phyloP scores from a whole-genome alignment of 2,888 invertebrate species.

The Papilio gigon region DNA sequence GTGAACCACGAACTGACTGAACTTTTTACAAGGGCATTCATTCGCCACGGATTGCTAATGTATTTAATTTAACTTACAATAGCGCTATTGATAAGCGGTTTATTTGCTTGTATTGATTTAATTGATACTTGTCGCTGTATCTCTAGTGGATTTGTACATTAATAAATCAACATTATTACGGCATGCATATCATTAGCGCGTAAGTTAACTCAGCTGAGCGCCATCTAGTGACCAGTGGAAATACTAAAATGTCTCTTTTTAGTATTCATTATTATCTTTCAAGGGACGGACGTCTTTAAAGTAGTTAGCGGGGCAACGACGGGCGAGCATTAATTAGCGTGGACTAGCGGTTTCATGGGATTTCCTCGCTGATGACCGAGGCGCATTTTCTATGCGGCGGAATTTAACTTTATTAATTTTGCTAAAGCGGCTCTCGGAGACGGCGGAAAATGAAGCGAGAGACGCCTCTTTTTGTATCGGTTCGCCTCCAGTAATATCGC shows the following conservation, averaged over 20 bases:
- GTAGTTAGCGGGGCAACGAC: constrained; percentile 25
- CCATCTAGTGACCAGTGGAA: constrained; percentile 42
- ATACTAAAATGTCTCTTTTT: not conserved
- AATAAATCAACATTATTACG: not conserved
- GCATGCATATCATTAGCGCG: too few relatives aligned
- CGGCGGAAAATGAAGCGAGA: constrained; percentile 20
- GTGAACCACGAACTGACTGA: constrained; percentile 34
- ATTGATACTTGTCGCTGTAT: not conserved
- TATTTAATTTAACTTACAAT: constrained; percentile 11
- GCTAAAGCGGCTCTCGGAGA: constrained; percentile 30
- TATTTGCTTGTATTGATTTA: constrained; percentile 4
- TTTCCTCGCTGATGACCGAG: constrained; percentile 38
- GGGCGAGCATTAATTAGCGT: constrained; percentile 36
- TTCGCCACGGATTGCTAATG: constrained; percentile 43
- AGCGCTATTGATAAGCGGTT: not conserved
- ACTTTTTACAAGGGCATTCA: constrained; percentile 36
- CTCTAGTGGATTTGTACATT: not conserved
- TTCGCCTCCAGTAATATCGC: constrained; percentile 18
- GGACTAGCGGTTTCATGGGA: constrained; percentile 37
- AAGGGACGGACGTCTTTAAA: constrained; percentile 14
- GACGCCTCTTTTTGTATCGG: constrained; percentile 15
- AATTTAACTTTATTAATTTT: constrained; percentile 39
- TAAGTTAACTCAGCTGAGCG: not conserved
- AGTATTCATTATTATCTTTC: not conserved
- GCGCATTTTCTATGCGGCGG: constrained; percentile 30